phyloP scores from a whole-genome alignment of 1,140 invertebrate genomes.

The Trypoxylus dichotomus region DNA sequence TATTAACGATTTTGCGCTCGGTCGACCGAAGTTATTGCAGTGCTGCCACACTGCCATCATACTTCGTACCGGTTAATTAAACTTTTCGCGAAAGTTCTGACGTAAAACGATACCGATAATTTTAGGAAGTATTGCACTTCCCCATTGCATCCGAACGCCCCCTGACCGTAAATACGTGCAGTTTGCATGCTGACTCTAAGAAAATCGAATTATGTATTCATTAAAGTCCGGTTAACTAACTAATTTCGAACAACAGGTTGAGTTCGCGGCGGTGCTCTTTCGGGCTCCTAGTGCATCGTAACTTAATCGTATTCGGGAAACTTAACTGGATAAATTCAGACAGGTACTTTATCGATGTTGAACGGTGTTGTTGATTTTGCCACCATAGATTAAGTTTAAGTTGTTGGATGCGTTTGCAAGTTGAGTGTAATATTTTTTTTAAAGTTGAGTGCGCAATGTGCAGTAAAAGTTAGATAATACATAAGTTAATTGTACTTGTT shows the following conservation, averaged over 20 bases:
- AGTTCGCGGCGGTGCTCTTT: not conserved
- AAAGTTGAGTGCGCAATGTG: too few relatives aligned
- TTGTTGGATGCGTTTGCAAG: too few relatives aligned
- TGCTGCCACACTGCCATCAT: too few relatives aligned
- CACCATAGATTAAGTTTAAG: too few relatives aligned
- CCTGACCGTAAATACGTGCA: not conserved
- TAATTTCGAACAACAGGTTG: not conserved
- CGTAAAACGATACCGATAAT: not conserved
- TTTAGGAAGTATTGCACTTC: not conserved
- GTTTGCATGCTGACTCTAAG: not conserved
- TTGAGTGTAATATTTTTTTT: too few relatives aligned
- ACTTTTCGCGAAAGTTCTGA: not conserved
- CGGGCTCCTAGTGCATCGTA: not conserved
- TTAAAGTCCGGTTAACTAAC: not conserved
- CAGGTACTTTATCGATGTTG: too few relatives aligned
- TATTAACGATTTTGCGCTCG: not conserved
- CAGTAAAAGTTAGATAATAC: too few relatives aligned
- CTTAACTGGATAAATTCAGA: not conserved
- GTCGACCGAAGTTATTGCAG: not conserved
- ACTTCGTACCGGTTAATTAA: not conserved
- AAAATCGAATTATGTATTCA: conserved; percentile 7
- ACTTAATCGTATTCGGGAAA: not conserved
- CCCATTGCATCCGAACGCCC: not conserved
- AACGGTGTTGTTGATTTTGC: too few relatives aligned
- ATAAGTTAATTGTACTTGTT: too few relatives aligned